Evolutionary conservation across 2,888 invertebrate species (phyloP), one percentile per base, ranked within the genome.

Genomic region (Drosophila formosana): DNA sequence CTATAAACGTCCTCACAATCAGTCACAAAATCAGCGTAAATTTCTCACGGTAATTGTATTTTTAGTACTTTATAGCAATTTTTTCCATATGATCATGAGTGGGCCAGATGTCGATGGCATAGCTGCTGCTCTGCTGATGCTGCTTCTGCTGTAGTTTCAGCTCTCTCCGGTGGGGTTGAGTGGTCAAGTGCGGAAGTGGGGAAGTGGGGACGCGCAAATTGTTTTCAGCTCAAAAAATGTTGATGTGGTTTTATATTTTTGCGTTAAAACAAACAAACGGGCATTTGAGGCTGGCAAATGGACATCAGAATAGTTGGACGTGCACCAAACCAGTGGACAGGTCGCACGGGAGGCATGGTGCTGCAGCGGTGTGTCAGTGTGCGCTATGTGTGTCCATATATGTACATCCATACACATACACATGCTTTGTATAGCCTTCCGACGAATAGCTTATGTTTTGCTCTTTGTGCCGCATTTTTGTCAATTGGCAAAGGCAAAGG

Each of bases 11-110:
- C 76, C 75, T 86, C 84, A 88, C 88, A 88, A 89, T 87, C 88
- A 88, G 89, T 89, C 89, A 87, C 82, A 87, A 89, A 89, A 83
- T 88, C 89, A 88, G 83, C 79, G 81, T 78, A 75, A 88, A 81
- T 79, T 78, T 86, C 80, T 82, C 87, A 89, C 89, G 86, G 89
- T 88, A 88, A 88, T 88, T 88, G 84, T 90, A 91, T 91, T 90
- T 91, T 90, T 90, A 91, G 90, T 90, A 88, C 85, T 87, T 89
- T 91, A 88, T 90, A 91, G 90, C 88, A 90, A 89, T 83, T 89
- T 84, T 87, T 73, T 88, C 87, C 84, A 84, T 72, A 88, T 86
- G 86, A 85, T 85, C 83, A 75, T 81, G 80, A 68, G 78, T 79
- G 72, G 76, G 75, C 79, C 80, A 80, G 80, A 85, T 85, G 82